Evolutionary conservation across 2,113 vertebrate species (phyloP), one percentile per base, ranked within the genome.

Genomic region (Xenopus laevis): DNA sequence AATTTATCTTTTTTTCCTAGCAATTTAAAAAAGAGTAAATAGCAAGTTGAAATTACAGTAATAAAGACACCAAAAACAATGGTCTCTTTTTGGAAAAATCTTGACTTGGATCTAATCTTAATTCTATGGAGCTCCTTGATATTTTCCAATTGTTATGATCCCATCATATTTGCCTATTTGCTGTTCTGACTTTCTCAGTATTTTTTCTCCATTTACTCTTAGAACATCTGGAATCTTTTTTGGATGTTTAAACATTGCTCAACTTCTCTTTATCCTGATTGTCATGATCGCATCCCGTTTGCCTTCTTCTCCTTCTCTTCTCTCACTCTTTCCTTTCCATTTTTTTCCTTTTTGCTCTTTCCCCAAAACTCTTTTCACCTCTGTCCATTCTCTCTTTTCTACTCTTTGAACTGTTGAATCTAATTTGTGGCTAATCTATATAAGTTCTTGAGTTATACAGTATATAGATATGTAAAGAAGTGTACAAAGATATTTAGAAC

Each of bases 1-100:
- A 27, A 79, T 82, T 59, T 65, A 66, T 68, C 21, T 21, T 62
- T 45, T n/a, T 7, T 60, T 60, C 13, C 13, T 46, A 21, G 16
- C 18, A 27, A 27, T 10, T 10, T 58, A 58, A n/a, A 9, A 58
- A 27, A 40, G 21, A 59, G 30, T 8, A 10, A 17, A 18, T 23
- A 55, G 20, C 21, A 13, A 10, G n/a, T 17, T 1, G 64, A 23
- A 46, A 40, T 10, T 13, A 1, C 3, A 13, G 18, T 30, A 40
- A 40, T 1, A 9, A 40, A 40, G 33, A 40, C 23, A 4, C 23
- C 23, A 27, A 3, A 40, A 40, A 40, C 6, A 5, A 3, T 40
- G 33, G 33, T 40, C 8, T 40, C 33, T 40, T 40, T 40, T 40
- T 40, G 33, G 33, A 40, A 6, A 40, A 40, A 2, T 40, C 33